Conservation (phyloP, 2,113 vertebrate species). For the Lepus americanus region DNA sequence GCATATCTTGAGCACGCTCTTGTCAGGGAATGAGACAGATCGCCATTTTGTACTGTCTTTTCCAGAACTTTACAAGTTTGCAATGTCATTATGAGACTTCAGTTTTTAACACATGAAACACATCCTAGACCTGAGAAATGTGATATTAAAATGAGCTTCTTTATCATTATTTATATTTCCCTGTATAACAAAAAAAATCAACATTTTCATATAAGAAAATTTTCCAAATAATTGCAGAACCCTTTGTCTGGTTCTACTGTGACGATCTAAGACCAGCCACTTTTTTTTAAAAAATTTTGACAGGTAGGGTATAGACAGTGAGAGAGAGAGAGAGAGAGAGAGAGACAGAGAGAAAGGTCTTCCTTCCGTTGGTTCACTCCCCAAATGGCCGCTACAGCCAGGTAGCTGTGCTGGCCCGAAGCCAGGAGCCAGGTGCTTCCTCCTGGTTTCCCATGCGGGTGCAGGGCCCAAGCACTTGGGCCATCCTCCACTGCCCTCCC, state of each 20-base stretch:
- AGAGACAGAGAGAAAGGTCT: no score
- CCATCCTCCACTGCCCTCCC: no score
- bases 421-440: no score
- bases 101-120: background rate
- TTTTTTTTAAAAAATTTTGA: no score
- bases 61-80: background rate
- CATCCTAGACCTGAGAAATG: background rate
- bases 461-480: no score
- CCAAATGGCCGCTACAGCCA: no score
- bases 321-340: no score
- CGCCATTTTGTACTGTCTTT: constrained; percentile 33
- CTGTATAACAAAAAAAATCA: constrained; percentile 1
- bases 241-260: background rate
- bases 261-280: background rate
- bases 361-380: no score
- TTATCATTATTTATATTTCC: constrained; percentile 27
- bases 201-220: background rate
- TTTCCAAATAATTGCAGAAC: constrained; percentile 17
- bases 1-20: background rate
- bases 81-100: background rate
- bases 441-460: no score
- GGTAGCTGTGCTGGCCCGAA: no score
- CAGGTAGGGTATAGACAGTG: no score
- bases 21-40: background rate
- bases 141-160: background rate